Base-by-base conservation (phyloP, 2,797 vertebrate species). In the Florisuga fusca region DNA sequence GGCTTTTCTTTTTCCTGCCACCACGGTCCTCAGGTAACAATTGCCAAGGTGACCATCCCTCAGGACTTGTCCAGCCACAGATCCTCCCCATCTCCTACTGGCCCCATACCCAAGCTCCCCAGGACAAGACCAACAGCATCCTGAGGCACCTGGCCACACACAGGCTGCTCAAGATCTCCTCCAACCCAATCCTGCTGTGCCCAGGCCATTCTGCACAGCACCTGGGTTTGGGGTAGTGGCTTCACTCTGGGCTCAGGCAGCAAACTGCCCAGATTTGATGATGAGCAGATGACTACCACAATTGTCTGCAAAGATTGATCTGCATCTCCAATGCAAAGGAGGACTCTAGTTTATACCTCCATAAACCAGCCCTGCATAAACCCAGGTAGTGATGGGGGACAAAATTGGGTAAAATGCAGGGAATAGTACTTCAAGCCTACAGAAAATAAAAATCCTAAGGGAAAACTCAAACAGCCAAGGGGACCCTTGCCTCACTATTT, bases 21-120 rank as follows among this genome's bases (percentile, higher is more conserved):
- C 21, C 31, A 8, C 26, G 26, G 19, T 9, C 45, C 61, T 23
- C 17, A n/a, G 51, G 38, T 29, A 58, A 38, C 4, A 0, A 29
- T 2, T 12, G 11, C 12, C 36, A 26, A n/a, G 33, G 20, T 5
- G 10, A 45, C 19, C n/a, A 8, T 23, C 26, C 41, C 15, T 14
- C 31, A 69, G 11, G 3, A 1, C 11, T 7, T 23, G 31, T 31
- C 27, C 23, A 19, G 48, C 10, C 3, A 2, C 1, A 0, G 27
- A 8, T 23, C 20, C 31, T 23, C 46, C n/a, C 12, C 45, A 14
- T 11, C 26, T 16, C 38, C 71, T 21, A 27, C 38, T n/a, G 26
- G 14, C 22, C 46, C 55, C 46, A 15, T 7, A 23, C 12, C 46
- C 63, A 20, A 12, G 36, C 36, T 19, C 25, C 19, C 27, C 3